Conservation (phyloP, 2,888 invertebrate species). For the Globia sparganii region DNA sequence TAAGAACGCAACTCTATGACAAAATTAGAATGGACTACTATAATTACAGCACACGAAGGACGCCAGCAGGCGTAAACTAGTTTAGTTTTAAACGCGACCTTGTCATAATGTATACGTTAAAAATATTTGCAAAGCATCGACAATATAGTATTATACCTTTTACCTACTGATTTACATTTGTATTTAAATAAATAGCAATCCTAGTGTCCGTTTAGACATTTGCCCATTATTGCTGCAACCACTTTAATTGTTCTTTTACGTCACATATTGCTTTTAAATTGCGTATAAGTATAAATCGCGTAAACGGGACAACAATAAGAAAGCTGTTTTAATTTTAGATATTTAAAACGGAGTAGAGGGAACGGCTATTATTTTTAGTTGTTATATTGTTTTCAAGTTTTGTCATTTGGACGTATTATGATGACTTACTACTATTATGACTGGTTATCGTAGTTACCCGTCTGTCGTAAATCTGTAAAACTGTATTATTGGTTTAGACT, state of each 20-base stretch:
- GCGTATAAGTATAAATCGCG: constrained; percentile 32
- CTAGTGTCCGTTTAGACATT: background rate
- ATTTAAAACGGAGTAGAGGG: constrained; percentile 9
- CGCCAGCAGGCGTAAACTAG: constrained; percentile 24
- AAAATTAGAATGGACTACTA: constrained; percentile 40
- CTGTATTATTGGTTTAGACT: background rate
- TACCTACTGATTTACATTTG: constrained; percentile 8
- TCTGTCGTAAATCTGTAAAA: background rate
- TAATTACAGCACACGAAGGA: constrained; percentile 18
- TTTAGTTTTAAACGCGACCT: constrained; percentile 50
- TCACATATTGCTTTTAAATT: constrained; percentile 45
- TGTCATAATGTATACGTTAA: constrained; percentile 36
- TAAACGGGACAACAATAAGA: constrained; percentile 39
- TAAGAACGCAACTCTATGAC: constrained; percentile 24
- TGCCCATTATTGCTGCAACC: constrained; percentile 9
- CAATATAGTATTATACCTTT: constrained; percentile 3
- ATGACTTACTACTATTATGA: too few relatives aligned
- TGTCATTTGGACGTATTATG: background rate
- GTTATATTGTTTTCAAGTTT: constrained; percentile 1
- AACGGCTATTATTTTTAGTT: constrained; percentile 3
- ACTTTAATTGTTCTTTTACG: constrained; percentile 31
- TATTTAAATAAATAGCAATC: constrained; percentile 18
- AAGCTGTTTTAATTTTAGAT: constrained; percentile 50
- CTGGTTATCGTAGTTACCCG: background rate
- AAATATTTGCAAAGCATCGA: constrained; percentile 20